These are phyloP conservation scores for Pelodytes ibericus DNA, from an alignment of 2,797 vertebrate genomes.

Conservation along the genomic window DNA sequence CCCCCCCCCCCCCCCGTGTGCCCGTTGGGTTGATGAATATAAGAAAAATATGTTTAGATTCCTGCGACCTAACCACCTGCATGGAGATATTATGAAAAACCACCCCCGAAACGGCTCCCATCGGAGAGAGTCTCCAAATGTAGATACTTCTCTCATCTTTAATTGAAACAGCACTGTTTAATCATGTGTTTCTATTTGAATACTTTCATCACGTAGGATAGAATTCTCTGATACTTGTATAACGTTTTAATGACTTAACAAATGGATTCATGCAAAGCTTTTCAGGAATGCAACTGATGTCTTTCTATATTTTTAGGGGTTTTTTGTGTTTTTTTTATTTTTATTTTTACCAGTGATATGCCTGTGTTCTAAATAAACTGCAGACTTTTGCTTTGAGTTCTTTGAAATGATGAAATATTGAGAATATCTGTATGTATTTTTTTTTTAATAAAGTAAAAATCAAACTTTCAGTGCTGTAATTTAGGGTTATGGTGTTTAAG, in stretches of 20 bases:
- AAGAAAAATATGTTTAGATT: conserved; percentile 32
- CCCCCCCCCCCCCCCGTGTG: neutral
- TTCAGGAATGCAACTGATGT: conserved; percentile 52
- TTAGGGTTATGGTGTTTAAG: no score
- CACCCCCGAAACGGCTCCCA: neutral
- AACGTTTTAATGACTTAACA: conserved; percentile 65
- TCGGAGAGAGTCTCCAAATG: conserved; percentile 43
- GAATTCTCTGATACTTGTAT: conserved; percentile 64
- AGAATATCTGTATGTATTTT: no score
- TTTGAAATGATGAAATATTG: neutral
- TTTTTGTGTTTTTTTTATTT: no score
- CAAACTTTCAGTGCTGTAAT: no score
- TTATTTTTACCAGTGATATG: conserved; percentile 6
- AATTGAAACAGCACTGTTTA: conserved; percentile 64
- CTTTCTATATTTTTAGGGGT: neutral
- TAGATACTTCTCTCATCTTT: conserved; percentile 53
- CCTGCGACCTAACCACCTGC: conserved; percentile 39
- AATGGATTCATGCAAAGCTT: conserved; percentile 66
- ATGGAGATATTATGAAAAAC: conserved; percentile 25
- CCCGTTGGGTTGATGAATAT: conserved; percentile 16
- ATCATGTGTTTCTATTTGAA: conserved; percentile 60
- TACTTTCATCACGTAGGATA: conserved; percentile 65
- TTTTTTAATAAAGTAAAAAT: no score
- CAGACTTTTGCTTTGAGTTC: conserved; percentile 1
- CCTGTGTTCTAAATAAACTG: conserved; percentile 20